Evolutionary conservation across 2,113 vertebrate genomes (phyloP).

Genomic region (Mustelus asterias): DNA sequence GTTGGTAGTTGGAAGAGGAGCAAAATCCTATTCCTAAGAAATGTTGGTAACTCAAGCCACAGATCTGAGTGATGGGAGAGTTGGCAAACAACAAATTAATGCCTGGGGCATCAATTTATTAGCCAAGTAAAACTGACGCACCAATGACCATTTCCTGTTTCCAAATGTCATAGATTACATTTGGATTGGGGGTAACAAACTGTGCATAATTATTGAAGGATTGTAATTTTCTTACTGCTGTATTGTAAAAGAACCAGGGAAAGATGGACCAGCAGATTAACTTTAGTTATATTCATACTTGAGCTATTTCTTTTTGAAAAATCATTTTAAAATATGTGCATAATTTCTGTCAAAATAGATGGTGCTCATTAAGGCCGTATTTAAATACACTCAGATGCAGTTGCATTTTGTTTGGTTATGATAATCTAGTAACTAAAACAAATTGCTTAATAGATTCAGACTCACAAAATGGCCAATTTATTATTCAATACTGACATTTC

Average conservation of each 20-base stretch:
- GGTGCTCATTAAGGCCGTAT: not conserved
- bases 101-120: not conserved
- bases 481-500: slow-evolving; percentile 34
- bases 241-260: not conserved
- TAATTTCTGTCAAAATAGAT: not conserved
- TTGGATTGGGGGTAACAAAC: not conserved
- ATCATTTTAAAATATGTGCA: not conserved
- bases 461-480: slow-evolving; percentile 35
- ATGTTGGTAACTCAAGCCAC: not conserved
- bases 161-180: not conserved
- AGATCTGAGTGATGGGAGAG: not conserved
- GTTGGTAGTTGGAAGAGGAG: not conserved
- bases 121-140: not conserved
- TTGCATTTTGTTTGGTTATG: slow-evolving; percentile 33
- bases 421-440: slow-evolving; percentile 26
- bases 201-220: not conserved
- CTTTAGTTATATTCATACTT: not conserved
- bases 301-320: not conserved
- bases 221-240: no score
- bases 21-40: not conserved
- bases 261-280: not conserved
- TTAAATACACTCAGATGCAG: slow-evolving; percentile 3
- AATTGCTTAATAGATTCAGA: slow-evolving; percentile 6
- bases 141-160: not conserved
- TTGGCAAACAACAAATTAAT: not conserved